A percentile compares a stretch with the other conserved stretches of the same genome.
Conservation (phyloP, 2,888 invertebrate species). For the Hypercompe scribonia region DNA sequence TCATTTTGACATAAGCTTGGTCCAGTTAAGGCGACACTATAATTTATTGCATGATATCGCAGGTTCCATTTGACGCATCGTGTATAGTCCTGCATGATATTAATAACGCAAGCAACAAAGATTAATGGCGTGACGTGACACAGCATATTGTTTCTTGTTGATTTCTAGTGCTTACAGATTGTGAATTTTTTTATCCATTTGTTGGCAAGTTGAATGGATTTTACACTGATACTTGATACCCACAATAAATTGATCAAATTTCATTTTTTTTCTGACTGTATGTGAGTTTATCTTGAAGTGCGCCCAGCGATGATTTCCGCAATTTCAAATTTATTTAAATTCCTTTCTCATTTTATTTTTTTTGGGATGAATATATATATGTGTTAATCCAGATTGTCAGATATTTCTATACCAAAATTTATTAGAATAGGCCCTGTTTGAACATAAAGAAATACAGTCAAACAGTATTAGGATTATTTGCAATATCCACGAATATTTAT, state of each 20-base stretch:
- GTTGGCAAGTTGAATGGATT: not conserved
- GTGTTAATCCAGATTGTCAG: too few relatives aligned
- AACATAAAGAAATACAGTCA: too few relatives aligned
- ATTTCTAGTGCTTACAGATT: constrained; percentile 2
- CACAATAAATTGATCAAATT: not conserved
- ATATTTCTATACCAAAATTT: too few relatives aligned
- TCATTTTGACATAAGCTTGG: constrained; percentile 48
- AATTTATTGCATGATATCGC: constrained; percentile 52
- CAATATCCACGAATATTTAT: too few relatives aligned
- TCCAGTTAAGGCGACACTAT: constrained; percentile 23
- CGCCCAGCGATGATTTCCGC: too few relatives aligned
- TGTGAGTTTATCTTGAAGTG: too few relatives aligned
- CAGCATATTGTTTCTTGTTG: constrained; percentile 29
- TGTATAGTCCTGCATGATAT: constrained; percentile 54
- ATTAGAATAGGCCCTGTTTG: too few relatives aligned
- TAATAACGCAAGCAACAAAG: constrained; percentile 51
- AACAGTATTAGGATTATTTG: too few relatives aligned
- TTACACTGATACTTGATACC: not conserved
- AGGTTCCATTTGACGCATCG: constrained; percentile 54
- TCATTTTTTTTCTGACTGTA: too few relatives aligned
- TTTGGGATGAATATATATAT: too few relatives aligned
- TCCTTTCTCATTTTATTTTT: too few relatives aligned
- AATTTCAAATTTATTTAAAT: too few relatives aligned
- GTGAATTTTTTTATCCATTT: not conserved
- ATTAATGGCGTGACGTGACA: constrained; percentile 58